Evolutionary conservation across 2,113 vertebrate genomes (phyloP).

Genomic region (human (Homo sapiens)): GRCh38 chr13:67319001-67319500

Average conservation of each 20-base stretch:
- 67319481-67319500: neutral
- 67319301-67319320: slow-evolving; percentile 20
- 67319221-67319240: slow-evolving; percentile 69
- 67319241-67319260: slow-evolving; percentile 38
- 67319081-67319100: slow-evolving; percentile 79
- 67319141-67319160: slow-evolving; percentile 81
- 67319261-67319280: slow-evolving; percentile 56
- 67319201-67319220: slow-evolving; percentile 69
- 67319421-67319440: neutral
- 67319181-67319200: slow-evolving; percentile 79
- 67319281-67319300: slow-evolving; percentile 48
- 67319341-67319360: neutral
- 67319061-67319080: slow-evolving; percentile 78
- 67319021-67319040: slow-evolving; percentile 71
- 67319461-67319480: neutral
- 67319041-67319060: slow-evolving; percentile 74
- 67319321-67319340: slow-evolving; percentile 49
- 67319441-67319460: neutral
- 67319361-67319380: neutral
- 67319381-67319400: neutral
- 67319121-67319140: slow-evolving; percentile 79
- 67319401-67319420: neutral
- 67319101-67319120: slow-evolving; percentile 73
- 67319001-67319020: slow-evolving; percentile 61
- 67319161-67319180: slow-evolving; percentile 79